phyloP scores from a whole-genome alignment of 1,140 invertebrate genomes.

The Lasioglossum albipes region DNA sequence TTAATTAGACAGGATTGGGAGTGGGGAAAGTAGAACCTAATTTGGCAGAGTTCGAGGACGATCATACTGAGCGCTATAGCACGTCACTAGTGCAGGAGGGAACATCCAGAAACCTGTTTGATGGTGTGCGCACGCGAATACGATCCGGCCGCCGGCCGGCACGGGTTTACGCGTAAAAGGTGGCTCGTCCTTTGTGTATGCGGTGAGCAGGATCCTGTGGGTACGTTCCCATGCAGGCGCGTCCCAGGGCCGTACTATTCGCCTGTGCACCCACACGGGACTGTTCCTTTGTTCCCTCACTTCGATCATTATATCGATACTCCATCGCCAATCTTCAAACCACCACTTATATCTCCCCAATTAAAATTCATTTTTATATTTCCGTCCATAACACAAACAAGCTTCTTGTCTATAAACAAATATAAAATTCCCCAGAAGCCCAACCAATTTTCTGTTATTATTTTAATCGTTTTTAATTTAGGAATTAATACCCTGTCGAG shows the following conservation, averaged over 20 bases:
- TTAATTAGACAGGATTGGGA: no score
- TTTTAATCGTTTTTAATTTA: no score
- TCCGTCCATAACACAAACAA: no score
- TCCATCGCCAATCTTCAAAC: no score
- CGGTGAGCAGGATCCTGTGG: slow-evolving; percentile 44
- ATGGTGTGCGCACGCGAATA: slow-evolving; percentile 30
- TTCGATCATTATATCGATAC: neutral
- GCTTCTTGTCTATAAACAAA: no score
- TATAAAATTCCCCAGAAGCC: no score
- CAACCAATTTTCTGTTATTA: no score
- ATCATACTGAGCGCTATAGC: slow-evolving; percentile 7
- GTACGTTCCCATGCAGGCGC: slow-evolving; percentile 56
- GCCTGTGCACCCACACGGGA: neutral
- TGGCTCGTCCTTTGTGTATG: slow-evolving; percentile 50
- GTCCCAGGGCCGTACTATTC: slow-evolving; percentile 36
- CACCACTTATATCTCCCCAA: no score
- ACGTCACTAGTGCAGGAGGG: slow-evolving; percentile 18
- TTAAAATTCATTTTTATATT: no score
- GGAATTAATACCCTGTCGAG: no score
- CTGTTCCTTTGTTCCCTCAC: slow-evolving; percentile 34
- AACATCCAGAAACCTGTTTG: slow-evolving; percentile 43
- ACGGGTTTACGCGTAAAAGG: slow-evolving; percentile 38
- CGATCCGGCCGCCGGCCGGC: slow-evolving; percentile 27
- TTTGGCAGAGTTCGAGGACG: slow-evolving; percentile 21
- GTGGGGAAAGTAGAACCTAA: neutral